Conservation (phyloP, 2,797 vertebrate genomes). For the Fistularia tabacaria region DNA sequence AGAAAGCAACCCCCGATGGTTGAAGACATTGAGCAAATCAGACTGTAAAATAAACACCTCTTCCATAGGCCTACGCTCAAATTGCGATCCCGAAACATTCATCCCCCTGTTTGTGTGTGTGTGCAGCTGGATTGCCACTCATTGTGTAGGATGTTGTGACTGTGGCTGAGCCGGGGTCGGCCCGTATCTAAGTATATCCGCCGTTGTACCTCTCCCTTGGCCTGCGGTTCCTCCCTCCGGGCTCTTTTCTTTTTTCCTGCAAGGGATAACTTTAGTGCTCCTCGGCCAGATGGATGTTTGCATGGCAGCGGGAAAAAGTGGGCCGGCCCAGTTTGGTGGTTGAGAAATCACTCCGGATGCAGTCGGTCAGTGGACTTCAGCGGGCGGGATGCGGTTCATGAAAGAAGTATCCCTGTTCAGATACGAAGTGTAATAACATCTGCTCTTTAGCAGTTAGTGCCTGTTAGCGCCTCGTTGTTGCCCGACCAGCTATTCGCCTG, state of each 20-base stretch:
- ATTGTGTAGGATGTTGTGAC: constrained; percentile 19
- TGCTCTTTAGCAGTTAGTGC: too few relatives aligned
- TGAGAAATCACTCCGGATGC: constrained; percentile 26
- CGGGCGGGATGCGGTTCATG: not conserved
- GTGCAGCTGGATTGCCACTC: not conserved
- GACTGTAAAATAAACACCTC: constrained; percentile 5
- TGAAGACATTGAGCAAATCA: not conserved
- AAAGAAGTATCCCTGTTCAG: not conserved
- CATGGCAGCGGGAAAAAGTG: constrained; percentile 33
- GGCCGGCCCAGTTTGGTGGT: constrained; percentile 35
- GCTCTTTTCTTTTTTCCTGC: constrained; percentile 45
- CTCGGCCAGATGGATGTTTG: constrained; percentile 36
- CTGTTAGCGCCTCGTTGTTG: too few relatives aligned
- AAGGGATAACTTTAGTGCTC: constrained; percentile 60
- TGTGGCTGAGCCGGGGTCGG: constrained; percentile 37
- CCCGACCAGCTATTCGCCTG: too few relatives aligned
- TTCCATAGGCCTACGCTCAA: not conserved
- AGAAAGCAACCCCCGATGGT: not conserved
- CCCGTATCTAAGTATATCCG: constrained; percentile 59
- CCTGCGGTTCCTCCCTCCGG: constrained; percentile 55
- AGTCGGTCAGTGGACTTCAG: not conserved
- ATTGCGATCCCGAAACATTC: not conserved
- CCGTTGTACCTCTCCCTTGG: constrained; percentile 56
- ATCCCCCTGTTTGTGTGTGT: not conserved
- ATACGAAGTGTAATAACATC: too few relatives aligned